phyloP scores from a whole-genome alignment of 2,888 invertebrate genomes.

The Clepsis dumicolana region DNA sequence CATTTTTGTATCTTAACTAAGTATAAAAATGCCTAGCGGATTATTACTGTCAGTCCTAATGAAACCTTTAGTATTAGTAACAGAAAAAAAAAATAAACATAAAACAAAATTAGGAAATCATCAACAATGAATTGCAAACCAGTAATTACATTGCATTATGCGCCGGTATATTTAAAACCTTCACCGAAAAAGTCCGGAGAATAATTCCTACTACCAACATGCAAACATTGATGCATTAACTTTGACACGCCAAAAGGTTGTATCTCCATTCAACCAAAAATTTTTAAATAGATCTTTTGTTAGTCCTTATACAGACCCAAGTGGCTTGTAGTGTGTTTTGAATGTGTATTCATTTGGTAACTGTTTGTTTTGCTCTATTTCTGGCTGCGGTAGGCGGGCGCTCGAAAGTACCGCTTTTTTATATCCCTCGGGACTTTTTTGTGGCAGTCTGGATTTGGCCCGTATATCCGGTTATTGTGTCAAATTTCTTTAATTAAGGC shows the following conservation, averaged over 20 bases:
- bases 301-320: background rate
- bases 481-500: constrained; percentile 64
- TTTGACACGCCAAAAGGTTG: background rate
- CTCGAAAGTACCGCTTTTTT: constrained; percentile 76
- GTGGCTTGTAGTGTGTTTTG: background rate
- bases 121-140: constrained; percentile 18
- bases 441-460: constrained; percentile 73
- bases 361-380: constrained; percentile 70
- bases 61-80: too few relatives aligned
- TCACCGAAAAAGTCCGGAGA: constrained; percentile 45
- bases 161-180: background rate
- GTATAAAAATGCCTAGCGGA: too few relatives aligned
- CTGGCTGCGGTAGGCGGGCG: constrained; percentile 85
- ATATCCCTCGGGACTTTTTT: constrained; percentile 72
- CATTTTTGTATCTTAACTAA: too few relatives aligned
- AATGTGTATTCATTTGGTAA: constrained; percentile 36
- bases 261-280: background rate
- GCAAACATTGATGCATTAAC: constrained; percentile 66
- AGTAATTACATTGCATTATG: constrained; percentile 49
- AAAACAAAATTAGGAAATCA: background rate
- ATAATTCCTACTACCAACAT: constrained; percentile 75
- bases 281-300: background rate
- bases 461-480: constrained; percentile 82
- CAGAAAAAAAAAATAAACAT: too few relatives aligned
- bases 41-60: too few relatives aligned